Conservation (phyloP, 2,888 invertebrate genomes). For the Chouioia cunea region DNA sequence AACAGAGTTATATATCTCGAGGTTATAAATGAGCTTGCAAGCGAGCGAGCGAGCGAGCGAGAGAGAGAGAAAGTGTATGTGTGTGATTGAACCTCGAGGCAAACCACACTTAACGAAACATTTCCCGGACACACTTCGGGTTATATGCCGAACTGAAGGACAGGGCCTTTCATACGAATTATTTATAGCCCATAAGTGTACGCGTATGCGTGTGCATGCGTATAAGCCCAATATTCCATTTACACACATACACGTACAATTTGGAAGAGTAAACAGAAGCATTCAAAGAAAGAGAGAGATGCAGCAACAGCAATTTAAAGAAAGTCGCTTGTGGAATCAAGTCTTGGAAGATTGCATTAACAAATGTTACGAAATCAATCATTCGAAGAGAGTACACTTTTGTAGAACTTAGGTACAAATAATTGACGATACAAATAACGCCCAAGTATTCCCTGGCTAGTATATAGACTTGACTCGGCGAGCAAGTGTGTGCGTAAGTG, state of each 20-base stretch:
- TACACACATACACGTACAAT: no score
- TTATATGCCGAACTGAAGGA: constrained; percentile 35
- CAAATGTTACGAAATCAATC: no score
- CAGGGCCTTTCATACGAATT: background rate
- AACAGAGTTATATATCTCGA: background rate
- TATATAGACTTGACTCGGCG: no score
- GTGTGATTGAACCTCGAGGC: constrained; percentile 35
- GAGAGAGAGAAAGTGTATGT: constrained; percentile 2
- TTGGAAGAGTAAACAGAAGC: no score
- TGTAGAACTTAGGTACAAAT: no score
- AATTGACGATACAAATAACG: no score
- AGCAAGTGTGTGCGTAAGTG: background rate
- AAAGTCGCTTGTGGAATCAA: no score
- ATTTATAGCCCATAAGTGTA: constrained; percentile 2
- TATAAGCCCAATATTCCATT: background rate
- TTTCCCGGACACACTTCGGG: constrained; percentile 32
- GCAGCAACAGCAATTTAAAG: no score
- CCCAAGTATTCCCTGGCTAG: no score
- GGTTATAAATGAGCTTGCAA: constrained; percentile 32
- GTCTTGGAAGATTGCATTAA: no score
- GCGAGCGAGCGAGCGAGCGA: background rate
- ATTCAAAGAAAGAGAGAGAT: no score
- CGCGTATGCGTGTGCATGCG: background rate
- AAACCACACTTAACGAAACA: constrained; percentile 34
- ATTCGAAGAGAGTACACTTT: no score